Evolutionary conservation across 1,140 invertebrate genomes (phyloP).

Genomic region (Cylas formicarius): DNA sequence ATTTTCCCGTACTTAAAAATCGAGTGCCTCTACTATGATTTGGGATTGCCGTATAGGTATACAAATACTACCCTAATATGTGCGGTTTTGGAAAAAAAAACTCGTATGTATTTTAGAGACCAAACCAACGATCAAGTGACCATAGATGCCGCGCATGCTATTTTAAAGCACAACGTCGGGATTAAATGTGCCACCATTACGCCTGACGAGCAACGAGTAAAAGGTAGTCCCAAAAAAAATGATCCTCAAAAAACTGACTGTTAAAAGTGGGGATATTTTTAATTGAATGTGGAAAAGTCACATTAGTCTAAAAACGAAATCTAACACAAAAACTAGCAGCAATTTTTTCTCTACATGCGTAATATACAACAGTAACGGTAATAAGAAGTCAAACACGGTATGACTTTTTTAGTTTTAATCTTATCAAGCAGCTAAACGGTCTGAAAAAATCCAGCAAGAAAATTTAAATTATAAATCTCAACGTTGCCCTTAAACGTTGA

Average conservation of each 20-base stretch:
- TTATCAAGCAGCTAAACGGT: no score
- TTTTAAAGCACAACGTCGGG: slow-evolving; percentile 83
- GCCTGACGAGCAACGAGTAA: slow-evolving; percentile 80
- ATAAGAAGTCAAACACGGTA: no score
- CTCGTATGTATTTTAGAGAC: slow-evolving; percentile 53
- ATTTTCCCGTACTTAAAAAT: slow-evolving; percentile 85
- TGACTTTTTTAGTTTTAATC: no score
- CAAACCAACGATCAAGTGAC: slow-evolving; percentile 83
- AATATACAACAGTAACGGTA: no score
- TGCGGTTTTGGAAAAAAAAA: background rate
- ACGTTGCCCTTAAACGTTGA: no score
- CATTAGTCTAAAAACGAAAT: no score
- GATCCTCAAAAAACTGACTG: background rate
- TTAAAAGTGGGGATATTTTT: background rate
- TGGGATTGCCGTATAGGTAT: slow-evolving; percentile 66
- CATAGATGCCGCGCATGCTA: slow-evolving; percentile 78
- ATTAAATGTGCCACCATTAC: slow-evolving; percentile 91
- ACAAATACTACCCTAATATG: background rate
- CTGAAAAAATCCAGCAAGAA: no score
- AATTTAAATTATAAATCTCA: no score
- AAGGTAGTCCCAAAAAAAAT: slow-evolving; percentile 52
- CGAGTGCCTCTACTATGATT: slow-evolving; percentile 75
- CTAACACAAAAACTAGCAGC: no score
- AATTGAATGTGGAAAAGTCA: no score
- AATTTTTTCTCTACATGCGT: no score